Evolutionary conservation across 2,888 invertebrate genomes (phyloP), one percentile per base, ranked within the genome.

Genomic region (Chrysina gloriosa): DNA sequence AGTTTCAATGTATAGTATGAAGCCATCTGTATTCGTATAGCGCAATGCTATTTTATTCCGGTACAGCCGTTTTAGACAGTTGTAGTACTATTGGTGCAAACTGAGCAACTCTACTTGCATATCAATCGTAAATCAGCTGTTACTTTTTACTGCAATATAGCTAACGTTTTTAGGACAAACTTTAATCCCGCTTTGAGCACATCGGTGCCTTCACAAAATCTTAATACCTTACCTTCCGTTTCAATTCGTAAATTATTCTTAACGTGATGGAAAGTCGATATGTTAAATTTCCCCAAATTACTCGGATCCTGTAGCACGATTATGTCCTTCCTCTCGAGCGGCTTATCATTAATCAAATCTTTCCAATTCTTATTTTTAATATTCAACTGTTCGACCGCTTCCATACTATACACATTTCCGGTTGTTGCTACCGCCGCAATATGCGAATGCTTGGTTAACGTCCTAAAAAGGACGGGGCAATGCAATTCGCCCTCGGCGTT

Each of bases 321-420:
- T 5, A 99, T 90, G 80, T 99, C 98, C 77, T 88, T 92, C 71
- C 95, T 88, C 9, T 89, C 86, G 81, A 98, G 99, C 0, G 95
- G 90, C 72, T 91, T 89, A 81, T 98, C 98, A 72, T 89, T 92
- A 7, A 99, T 85, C 34, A 99, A 88, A 84, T 99, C 99, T 78
- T 93, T 95, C 91, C 94, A 97, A 79, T 96, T 96, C 75, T 93
- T 93, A 1, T 93, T 90, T 83, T 98, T 99, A 61, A 99, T 90
- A 80, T 99, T 99, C 36, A 99, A 86, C 78, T 97, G 95, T 76
- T 98, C 96, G 39, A 98, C 89, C 0, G 98, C 97, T 88, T 99
- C 98, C 85, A 92, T 90, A 0, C 93, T 93, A 82, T 92, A 99
- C 0, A 99, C 97, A 88, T 99, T 98, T 23, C 99, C 99, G 5